Evolutionary conservation across 2,797 vertebrate genomes (phyloP).

Genomic region (Lepidocolaptes lacrymiger): DNA sequence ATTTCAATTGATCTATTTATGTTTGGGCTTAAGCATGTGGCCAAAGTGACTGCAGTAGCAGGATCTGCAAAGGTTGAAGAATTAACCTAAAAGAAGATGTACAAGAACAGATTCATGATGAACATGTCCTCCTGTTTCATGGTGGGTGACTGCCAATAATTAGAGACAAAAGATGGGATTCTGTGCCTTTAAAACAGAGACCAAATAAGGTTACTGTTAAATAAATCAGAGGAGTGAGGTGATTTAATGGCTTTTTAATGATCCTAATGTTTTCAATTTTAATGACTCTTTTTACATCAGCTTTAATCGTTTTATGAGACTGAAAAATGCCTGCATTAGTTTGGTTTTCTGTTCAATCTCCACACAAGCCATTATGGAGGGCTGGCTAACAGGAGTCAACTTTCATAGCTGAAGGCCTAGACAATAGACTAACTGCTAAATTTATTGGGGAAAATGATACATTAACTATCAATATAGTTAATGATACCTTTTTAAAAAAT

Average conservation of each 20-base stretch:
- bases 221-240: constrained; percentile 89
- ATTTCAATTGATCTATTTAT: background rate
- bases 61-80: background rate
- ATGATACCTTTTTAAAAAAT: background rate
- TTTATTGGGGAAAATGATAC: constrained; percentile 23
- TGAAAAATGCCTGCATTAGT: constrained; percentile 92
- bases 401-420: constrained; percentile 27
- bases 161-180: constrained; percentile 38
- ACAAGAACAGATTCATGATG: background rate
- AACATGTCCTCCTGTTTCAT: background rate
- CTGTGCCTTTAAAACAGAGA: constrained; percentile 65
- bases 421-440: constrained; percentile 32
- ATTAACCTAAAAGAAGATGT: background rate
- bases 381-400: constrained; percentile 64
- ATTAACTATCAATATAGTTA: background rate
- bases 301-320: constrained; percentile 91
- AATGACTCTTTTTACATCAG: constrained; percentile 93
- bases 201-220: constrained; percentile 73
- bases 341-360: constrained; percentile 90
- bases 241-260: constrained; percentile 98
- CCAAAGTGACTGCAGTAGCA: background rate
- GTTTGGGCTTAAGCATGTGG: background rate
- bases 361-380: constrained; percentile 76
- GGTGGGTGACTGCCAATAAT: background rate
- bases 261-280: constrained; percentile 94